These are phyloP conservation scores for Prunella strophiata DNA, from an alignment of 2,797 vertebrate genomes.

Conservation along the genomic window DNA sequence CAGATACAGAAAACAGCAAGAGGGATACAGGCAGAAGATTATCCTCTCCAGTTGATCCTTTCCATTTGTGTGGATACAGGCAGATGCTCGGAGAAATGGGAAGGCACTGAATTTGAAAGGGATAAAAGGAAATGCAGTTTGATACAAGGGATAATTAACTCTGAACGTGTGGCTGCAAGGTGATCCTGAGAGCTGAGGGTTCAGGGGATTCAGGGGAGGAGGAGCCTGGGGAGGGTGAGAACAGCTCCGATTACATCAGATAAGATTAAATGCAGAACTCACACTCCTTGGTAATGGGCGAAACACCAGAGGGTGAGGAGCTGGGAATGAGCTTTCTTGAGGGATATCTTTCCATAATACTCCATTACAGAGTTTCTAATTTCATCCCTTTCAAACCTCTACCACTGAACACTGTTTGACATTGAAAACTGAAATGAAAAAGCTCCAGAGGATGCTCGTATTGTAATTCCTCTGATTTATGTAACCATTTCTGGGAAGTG, in stretches of 20 bases:
- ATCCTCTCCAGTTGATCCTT: background rate
- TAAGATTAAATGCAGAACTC: constrained; percentile 8
- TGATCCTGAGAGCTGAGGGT: background rate
- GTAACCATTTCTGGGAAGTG: background rate
- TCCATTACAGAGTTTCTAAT: background rate
- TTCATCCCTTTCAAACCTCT: background rate
- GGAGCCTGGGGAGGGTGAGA: background rate
- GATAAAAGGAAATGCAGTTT: background rate
- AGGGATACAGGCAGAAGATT: background rate
- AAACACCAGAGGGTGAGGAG: background rate
- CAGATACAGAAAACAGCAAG: background rate
- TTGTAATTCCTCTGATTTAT: constrained; percentile 32
- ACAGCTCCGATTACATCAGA: background rate
- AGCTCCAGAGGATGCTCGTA: background rate
- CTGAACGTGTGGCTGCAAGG: background rate
- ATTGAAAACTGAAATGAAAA: background rate
- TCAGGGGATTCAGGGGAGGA: background rate
- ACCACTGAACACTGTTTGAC: background rate
- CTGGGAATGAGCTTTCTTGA: background rate
- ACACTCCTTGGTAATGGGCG: background rate
- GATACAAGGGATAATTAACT: constrained; percentile 8
- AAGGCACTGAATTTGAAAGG: background rate
- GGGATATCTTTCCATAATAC: background rate
- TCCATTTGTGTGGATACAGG: background rate
- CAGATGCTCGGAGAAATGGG: background rate